Conservation (phyloP, 2,888 invertebrate species). For the Geophilus truncorum region DNA sequence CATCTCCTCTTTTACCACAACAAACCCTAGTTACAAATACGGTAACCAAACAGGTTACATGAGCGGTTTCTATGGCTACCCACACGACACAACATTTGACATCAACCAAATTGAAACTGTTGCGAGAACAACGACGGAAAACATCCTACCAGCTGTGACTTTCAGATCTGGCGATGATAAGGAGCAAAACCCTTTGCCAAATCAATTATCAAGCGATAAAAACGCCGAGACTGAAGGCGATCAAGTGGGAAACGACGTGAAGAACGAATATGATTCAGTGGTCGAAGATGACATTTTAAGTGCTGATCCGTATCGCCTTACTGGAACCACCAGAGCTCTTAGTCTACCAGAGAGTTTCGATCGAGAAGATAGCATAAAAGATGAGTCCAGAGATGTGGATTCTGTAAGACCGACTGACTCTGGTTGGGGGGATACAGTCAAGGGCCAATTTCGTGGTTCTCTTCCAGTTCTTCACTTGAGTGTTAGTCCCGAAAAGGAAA, state of each 20-base stretch:
- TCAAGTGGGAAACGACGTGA: neutral
- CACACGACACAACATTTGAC: neutral
- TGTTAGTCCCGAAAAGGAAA: neutral
- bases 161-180: neutral
- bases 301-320: constrained; percentile 25
- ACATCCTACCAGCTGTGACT: neutral
- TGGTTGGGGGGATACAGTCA: constrained; percentile 32
- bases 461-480: constrained; percentile 33
- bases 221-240: neutral
- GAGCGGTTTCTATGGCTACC: constrained; percentile 33
- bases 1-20: constrained; percentile 29
- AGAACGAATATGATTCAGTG: neutral
- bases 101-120: neutral
- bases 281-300: neutral
- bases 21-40: constrained; percentile 32
- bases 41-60: constrained; percentile 33
- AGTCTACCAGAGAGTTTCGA: constrained; percentile 32
- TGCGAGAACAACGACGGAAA: neutral
- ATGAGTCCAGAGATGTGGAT: neutral
- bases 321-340: constrained; percentile 22
- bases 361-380: neutral
- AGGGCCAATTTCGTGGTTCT: constrained; percentile 31
- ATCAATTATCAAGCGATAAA: neutral
- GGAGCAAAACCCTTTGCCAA: neutral
- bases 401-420: constrained; percentile 29